A percentile compares a stretch with the other conserved stretches of the same genome.
Conservation (phyloP, 1,140 invertebrate species). For the Pseudobourletiella spinata region DNA sequence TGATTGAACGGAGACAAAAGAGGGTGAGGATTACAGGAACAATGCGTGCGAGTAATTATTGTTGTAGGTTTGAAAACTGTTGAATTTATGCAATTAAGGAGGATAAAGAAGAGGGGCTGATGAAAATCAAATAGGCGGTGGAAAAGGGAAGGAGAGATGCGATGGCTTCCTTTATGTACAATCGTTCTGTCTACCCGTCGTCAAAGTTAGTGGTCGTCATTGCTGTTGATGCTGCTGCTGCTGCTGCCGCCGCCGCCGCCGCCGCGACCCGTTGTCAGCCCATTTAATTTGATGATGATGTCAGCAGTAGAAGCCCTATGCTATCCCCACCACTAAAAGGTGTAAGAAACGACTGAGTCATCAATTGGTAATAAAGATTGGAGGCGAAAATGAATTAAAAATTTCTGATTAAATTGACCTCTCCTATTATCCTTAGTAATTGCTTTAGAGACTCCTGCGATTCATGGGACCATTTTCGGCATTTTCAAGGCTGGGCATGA, state of each 20-base stretch:
- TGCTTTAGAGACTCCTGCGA: constrained; percentile 7
- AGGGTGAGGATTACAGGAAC: background rate
- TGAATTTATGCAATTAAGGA: background rate
- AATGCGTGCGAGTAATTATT: background rate
- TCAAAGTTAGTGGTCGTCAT: no score
- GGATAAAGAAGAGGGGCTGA: background rate
- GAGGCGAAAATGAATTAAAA: constrained; percentile 9
- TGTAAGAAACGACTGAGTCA: constrained; percentile 5
- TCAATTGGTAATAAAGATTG: constrained; percentile 9
- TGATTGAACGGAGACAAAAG: background rate
- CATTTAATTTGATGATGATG: constrained; percentile 6
- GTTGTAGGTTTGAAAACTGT: background rate
- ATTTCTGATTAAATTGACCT: constrained; percentile 13
- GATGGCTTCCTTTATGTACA: no score
- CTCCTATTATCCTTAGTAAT: constrained; percentile 1
- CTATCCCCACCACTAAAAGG: no score
- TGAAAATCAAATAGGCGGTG: background rate
- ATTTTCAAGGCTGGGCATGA: constrained; percentile 1
- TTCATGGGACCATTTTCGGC: constrained; percentile 6
- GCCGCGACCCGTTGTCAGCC: no score
- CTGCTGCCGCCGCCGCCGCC: no score
- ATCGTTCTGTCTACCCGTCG: no score
- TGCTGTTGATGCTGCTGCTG: no score
- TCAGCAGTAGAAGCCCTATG: constrained; percentile 1
- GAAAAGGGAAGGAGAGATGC: background rate